Conservation (phyloP, 2,113 vertebrate species). For the Macquaria australasica region DNA sequence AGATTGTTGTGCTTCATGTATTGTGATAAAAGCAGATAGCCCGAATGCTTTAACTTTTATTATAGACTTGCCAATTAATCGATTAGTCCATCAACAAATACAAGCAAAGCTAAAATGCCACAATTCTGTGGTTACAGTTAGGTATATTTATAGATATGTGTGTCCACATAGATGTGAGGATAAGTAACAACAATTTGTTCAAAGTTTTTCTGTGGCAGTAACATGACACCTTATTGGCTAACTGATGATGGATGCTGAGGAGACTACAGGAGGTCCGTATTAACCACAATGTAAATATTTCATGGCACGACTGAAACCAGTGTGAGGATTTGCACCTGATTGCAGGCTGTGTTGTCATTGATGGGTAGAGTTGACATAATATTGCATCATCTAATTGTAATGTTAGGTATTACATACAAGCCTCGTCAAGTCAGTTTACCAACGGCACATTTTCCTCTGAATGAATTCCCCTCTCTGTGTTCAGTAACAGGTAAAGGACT, state of each 20-base stretch:
- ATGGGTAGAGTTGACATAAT: neutral
- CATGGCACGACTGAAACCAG: slow-evolving; percentile 61
- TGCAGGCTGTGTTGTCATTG: slow-evolving; percentile 24
- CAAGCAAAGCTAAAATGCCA: no score
- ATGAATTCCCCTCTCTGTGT: slow-evolving; percentile 24
- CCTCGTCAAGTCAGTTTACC: slow-evolving; percentile 46
- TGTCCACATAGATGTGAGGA: neutral
- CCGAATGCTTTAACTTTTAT: neutral
- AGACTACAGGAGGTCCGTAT: slow-evolving; percentile 47
- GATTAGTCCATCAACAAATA: neutral
- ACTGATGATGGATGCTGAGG: slow-evolving; percentile 48
- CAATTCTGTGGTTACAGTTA: neutral
- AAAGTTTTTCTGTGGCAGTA: slow-evolving; percentile 29
- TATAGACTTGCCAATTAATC: neutral
- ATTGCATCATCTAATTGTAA: slow-evolving; percentile 31
- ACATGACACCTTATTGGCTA: slow-evolving; percentile 53
- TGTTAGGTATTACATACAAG: slow-evolving; percentile 46
- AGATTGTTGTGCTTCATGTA: neutral
- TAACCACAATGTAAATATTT: slow-evolving; percentile 71
- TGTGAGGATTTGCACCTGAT: slow-evolving; percentile 27
- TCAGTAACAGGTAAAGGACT: neutral
- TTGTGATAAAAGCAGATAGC: neutral
- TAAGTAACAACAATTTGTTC: neutral
- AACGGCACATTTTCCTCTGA: slow-evolving; percentile 3
- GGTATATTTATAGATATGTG: neutral